These are phyloP conservation scores for Pseudomyrmex gracilis DNA, from an alignment of 1,140 invertebrate genomes.

Conservation along the genomic window DNA sequence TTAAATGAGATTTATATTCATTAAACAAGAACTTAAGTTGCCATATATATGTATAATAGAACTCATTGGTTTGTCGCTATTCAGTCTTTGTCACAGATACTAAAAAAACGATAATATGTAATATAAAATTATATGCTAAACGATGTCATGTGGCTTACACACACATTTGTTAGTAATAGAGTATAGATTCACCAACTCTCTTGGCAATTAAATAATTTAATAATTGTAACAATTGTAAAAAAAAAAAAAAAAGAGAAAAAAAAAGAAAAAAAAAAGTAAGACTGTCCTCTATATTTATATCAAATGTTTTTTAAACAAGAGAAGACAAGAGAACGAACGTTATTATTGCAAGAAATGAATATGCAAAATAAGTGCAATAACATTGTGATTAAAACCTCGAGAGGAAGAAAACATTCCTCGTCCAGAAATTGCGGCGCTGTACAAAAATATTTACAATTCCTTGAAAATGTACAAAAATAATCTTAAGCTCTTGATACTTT, in stretches of 20 bases:
- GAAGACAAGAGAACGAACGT: not conserved
- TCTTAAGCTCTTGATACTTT: conserved; percentile 53
- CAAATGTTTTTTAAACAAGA: conserved; percentile 18
- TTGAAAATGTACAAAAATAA: conserved; percentile 26
- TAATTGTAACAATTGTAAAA: not conserved
- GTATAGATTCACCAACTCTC: not conserved
- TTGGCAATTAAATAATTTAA: conserved; percentile 31
- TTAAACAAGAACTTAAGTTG: conserved; percentile 67
- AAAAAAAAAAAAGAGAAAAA: not conserved
- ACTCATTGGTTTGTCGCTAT: conserved; percentile 74
- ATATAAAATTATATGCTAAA: conserved; percentile 51
- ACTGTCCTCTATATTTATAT: conserved; percentile 13
- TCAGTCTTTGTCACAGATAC: conserved; percentile 78
- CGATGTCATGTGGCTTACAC: conserved; percentile 56
- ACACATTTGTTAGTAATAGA: not conserved
- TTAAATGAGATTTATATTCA: conserved; percentile 34
- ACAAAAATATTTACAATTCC: conserved; percentile 65
- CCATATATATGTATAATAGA: conserved; percentile 51
- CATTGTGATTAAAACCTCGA: not conserved
- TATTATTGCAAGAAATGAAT: conserved; percentile 21
- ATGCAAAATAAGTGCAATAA: conserved; percentile 30
- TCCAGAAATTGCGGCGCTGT: conserved; percentile 25
- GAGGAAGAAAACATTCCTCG: not conserved
- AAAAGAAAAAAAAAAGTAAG: not conserved
- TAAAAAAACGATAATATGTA: conserved; percentile 72